Evolutionary conservation across 1,140 invertebrate genomes (phyloP), one percentile per base, ranked within the genome.

Genomic region (Coelopa frigida): DNA sequence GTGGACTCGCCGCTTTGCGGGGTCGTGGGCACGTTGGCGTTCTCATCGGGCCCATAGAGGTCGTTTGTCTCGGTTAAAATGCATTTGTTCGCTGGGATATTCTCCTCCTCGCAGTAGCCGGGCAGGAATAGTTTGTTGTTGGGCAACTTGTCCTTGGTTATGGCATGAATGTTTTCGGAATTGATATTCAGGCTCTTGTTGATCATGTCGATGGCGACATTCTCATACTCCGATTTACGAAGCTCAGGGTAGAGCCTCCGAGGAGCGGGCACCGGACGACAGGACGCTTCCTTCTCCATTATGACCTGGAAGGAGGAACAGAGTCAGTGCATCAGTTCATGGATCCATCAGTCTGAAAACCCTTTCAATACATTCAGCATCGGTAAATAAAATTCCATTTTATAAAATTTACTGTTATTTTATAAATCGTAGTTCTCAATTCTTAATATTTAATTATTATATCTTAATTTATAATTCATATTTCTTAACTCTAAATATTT

Each of bases 181-280:
- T 58, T 61, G 10, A 49, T 49, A 33, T 68, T 68, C 11, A 65
- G 46, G 40, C 60, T 58, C 45, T 64, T 68, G 17, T 45, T 42
- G 5, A 37, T 52, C 23, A 56, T 32, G 27, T 49, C 56, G 20
- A 68, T 54, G 14, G 55, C 53, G 0, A 68, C 57, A 38, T 68
- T 68, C 47, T 68, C 65, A 21, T 68, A 68, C 51, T 62, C 58
- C 33, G 44, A 42, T 44, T 57, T 41, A 4, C 53, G 49, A 35
- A 56, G 8, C 37, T 68, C 63, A 3, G 64, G 55, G 27, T 55
- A 58, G n/a, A 64, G 48, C 5, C 61, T 60, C n/a, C 64, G 51
- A 8, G 64, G 64, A 10, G 59, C 60, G 17, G 64, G 64, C 40
- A 68, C 64, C 4, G 64, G 64, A 10, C 61, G 63, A 21, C 33